phyloP scores from a whole-genome alignment of 1,140 invertebrate species.

The Bombus polaris region DNA sequence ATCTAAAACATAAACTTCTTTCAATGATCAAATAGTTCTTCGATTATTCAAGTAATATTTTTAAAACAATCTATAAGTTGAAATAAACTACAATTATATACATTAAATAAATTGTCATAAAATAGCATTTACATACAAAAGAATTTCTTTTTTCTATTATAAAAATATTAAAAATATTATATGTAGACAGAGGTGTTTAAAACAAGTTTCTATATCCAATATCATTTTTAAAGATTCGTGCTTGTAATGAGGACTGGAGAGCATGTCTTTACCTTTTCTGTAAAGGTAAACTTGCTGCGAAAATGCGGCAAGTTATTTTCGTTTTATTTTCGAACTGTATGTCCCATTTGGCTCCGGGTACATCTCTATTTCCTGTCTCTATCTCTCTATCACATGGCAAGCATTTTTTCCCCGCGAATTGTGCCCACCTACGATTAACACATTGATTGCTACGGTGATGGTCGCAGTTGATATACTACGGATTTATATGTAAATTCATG shows the following conservation, averaged over 20 bases:
- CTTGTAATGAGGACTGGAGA: neutral
- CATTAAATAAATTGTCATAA: neutral
- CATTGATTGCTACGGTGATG: too few relatives aligned
- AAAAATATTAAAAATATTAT: neutral
- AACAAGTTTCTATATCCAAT: too few relatives aligned
- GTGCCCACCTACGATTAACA: neutral
- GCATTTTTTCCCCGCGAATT: slow-evolving; percentile 8
- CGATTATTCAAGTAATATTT: neutral
- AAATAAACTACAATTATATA: neutral
- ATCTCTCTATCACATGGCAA: slow-evolving; percentile 20
- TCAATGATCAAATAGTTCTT: neutral
- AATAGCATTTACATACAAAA: neutral
- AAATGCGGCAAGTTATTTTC: slow-evolving; percentile 29
- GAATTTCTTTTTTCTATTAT: neutral
- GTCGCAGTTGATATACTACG: too few relatives aligned
- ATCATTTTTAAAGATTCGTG: too few relatives aligned
- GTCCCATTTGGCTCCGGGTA: slow-evolving; percentile 52
- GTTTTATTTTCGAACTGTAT: slow-evolving; percentile 52
- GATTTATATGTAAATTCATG: too few relatives aligned
- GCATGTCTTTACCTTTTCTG: slow-evolving; percentile 18
- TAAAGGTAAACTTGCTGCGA: slow-evolving; percentile 28
- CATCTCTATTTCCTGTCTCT: slow-evolving; percentile 52
- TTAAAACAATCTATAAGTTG: neutral
- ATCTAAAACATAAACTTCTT: neutral
- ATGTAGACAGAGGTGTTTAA: neutral